Percentiles rank a stretch among this genome's conserved stretches.
These are phyloP conservation scores for Asobara japonica DNA, from an alignment of 1,140 invertebrate species.

Conservation along the genomic window DNA sequence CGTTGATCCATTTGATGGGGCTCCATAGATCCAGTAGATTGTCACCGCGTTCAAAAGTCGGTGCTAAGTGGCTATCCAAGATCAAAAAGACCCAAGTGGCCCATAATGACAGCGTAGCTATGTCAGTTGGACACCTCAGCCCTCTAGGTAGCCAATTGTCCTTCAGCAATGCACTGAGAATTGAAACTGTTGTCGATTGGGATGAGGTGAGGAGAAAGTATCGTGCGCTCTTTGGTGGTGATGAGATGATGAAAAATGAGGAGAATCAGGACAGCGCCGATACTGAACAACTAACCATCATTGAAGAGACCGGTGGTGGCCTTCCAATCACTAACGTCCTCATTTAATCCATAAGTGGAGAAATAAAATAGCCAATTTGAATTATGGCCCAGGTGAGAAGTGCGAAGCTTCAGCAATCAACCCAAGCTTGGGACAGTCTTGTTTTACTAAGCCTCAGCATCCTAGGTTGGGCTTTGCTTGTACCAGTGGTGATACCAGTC, in stretches of 20 bases:
- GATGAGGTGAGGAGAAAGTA: conserved; percentile 89
- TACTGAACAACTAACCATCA: conserved; percentile 40
- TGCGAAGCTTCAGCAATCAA: too few species aligned
- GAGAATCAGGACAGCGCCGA: conserved; percentile 60
- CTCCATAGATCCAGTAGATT: conserved; percentile 75
- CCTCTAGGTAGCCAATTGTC: conserved; percentile 85
- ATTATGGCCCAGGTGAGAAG: too few species aligned
- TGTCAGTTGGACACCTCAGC: conserved; percentile 81
- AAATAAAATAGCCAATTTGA: background rate
- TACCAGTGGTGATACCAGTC: too few species aligned
- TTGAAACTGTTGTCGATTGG: conserved; percentile 94
- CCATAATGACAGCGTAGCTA: conserved; percentile 80
- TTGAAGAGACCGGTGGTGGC: conserved; percentile 39
- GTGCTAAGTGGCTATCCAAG: conserved; percentile 85
- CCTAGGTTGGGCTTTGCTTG: too few species aligned
- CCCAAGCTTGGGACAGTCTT: too few species aligned
- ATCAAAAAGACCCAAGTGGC: conserved; percentile 82
- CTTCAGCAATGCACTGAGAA: conserved; percentile 76
- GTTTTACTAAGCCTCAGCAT: too few species aligned
- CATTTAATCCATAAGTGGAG: conserved; percentile 11
- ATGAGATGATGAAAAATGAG: conserved; percentile 65
- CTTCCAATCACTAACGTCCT: conserved; percentile 28
- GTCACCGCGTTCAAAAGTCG: conserved; percentile 83
- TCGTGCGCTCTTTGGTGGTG: conserved; percentile 78
- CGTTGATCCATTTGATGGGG: conserved; percentile 83